These are phyloP conservation scores for Spilogale gracilis DNA, from an alignment of 2,113 vertebrate species.

Conservation along the genomic window DNA sequence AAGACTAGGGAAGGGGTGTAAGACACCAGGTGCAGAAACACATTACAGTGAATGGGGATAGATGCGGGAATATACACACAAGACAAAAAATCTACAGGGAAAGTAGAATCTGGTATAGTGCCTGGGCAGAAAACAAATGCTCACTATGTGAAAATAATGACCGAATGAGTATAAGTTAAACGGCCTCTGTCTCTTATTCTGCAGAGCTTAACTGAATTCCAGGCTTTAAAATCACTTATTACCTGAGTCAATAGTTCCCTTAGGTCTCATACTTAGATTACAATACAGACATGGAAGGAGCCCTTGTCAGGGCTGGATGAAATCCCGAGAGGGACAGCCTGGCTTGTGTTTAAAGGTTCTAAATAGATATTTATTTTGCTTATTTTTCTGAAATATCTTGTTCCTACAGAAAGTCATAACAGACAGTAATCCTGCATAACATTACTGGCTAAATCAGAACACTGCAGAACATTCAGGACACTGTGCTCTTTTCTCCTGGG, in stretches of 20 bases:
- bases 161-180: neutral
- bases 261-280: neutral
- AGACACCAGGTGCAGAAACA: neutral
- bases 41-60: neutral
- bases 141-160: neutral
- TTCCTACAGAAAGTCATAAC: neutral
- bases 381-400: conserved; percentile 28
- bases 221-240: neutral
- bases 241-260: neutral
- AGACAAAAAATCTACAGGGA: neutral
- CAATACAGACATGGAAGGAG: neutral
- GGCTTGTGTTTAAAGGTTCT: conserved; percentile 6
- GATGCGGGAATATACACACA: neutral
- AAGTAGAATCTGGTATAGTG: neutral
- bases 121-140: neutral
- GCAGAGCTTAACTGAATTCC: neutral
- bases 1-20: neutral
- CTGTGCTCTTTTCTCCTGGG: neutral
- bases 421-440: neutral
- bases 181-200: neutral
- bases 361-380: conserved; percentile 32
- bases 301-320: neutral
- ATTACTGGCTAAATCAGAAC: neutral
- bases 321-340: neutral
- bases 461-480: neutral